Evolutionary conservation across 2,113 vertebrate genomes (phyloP).

Genomic region (Chaetodon trifascialis): DNA sequence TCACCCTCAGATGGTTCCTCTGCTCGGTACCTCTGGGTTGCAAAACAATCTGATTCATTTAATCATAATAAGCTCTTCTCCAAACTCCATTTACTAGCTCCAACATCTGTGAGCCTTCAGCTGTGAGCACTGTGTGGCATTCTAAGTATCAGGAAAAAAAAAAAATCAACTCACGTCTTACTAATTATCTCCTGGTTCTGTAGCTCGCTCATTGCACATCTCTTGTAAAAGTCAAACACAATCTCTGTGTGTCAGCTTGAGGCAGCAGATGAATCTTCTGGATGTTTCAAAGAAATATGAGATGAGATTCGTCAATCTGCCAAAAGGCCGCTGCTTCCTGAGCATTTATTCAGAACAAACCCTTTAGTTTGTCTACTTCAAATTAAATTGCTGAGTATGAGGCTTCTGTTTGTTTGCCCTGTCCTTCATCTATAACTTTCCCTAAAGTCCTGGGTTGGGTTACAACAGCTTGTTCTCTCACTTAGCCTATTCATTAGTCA

Average conservation of each 20-base stretch:
- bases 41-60: constrained; percentile 71
- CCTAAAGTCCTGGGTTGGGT: not conserved
- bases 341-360: constrained; percentile 42
- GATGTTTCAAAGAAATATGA: constrained; percentile 54
- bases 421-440: constrained; percentile 37
- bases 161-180: constrained; percentile 38
- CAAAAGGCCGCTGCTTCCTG: constrained; percentile 53
- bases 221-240: constrained; percentile 71
- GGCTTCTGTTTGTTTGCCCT: constrained; percentile 33
- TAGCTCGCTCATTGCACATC: constrained; percentile 47
- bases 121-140: constrained; percentile 55
- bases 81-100: constrained; percentile 61
- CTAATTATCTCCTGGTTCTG: constrained; percentile 71
- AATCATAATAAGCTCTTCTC: constrained; percentile 66
- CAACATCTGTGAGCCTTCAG: constrained; percentile 70
- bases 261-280: constrained; percentile 51
- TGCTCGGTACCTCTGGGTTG: constrained; percentile 44
- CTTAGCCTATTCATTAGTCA: too few species aligned
- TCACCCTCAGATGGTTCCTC: constrained; percentile 36
- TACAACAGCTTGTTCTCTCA: not conserved
- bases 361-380: constrained; percentile 51
- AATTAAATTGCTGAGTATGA: constrained; percentile 42
- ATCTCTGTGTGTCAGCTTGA: constrained; percentile 59
- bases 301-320: constrained; percentile 58
- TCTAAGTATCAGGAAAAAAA: constrained; percentile 40